These are phyloP conservation scores for Mongoloraphidia duomilia DNA, from an alignment of 2,888 invertebrate species.

Conservation along the genomic window DNA sequence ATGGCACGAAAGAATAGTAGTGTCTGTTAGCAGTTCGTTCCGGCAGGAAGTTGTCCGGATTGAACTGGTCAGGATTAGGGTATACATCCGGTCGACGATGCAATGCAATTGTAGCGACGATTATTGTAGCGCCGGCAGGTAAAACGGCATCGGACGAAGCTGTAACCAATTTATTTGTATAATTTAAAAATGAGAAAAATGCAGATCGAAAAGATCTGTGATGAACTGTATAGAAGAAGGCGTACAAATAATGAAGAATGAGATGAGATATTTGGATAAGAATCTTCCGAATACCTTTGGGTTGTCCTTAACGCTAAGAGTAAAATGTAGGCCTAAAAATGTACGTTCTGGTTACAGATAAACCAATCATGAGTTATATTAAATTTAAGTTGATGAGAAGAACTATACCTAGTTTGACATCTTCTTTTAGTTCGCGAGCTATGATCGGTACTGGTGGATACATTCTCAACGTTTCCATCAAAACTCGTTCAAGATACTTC, in stretches of 20 bases:
- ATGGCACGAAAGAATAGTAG: slow-evolving; percentile 66
- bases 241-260: too few species aligned
- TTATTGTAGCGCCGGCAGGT: slow-evolving; percentile 58
- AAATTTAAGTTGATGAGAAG: not conserved
- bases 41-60: slow-evolving; percentile 68
- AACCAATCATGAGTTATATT: too few species aligned
- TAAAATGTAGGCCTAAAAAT: too few species aligned
- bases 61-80: slow-evolving; percentile 53
- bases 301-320: too few species aligned
- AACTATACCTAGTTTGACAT: slow-evolving; percentile 46
- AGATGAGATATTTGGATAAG: too few species aligned
- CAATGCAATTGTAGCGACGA: slow-evolving; percentile 48
- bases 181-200: too few species aligned
- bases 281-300: too few species aligned
- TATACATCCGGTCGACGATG: slow-evolving; percentile 53
- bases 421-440: slow-evolving; percentile 53
- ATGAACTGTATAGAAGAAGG: too few species aligned
- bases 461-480: slow-evolving; percentile 61
- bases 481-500: slow-evolving; percentile 68
- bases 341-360: too few species aligned
- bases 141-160: slow-evolving; percentile 46
- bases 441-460: slow-evolving; percentile 71
- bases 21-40: slow-evolving; percentile 60
- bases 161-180: slow-evolving; percentile 17
- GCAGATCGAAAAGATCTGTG: too few species aligned